Evolutionary conservation across 2,888 invertebrate species (phyloP).

Genomic region (Caenorhabditis sp.): DNA sequence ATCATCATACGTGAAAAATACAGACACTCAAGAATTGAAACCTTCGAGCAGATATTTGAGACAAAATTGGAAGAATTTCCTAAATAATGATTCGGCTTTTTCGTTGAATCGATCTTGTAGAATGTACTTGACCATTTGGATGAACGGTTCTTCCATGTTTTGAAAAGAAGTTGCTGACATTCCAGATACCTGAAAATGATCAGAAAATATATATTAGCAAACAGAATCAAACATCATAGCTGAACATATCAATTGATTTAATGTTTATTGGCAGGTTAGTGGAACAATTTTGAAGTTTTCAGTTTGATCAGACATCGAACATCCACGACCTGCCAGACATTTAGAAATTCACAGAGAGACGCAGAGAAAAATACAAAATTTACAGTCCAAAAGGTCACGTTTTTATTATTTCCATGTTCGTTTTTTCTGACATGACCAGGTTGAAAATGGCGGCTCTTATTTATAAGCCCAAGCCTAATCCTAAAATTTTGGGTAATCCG

Average conservation of each 20-base stretch:
- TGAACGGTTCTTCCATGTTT: constrained; percentile 73
- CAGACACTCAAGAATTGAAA: constrained; percentile 48
- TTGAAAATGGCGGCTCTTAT: too few relatives aligned
- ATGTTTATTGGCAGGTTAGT: background rate
- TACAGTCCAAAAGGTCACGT: too few relatives aligned
- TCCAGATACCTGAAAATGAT: constrained; percentile 53
- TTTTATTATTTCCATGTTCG: too few relatives aligned
- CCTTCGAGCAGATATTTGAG: constrained; percentile 69
- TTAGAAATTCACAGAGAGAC: too few relatives aligned
- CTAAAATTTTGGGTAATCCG: too few relatives aligned
- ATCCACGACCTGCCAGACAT: too few relatives aligned
- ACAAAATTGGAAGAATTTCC: constrained; percentile 71
- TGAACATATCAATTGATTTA: background rate
- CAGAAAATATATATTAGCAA: constrained; percentile 5
- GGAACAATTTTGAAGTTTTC: too few relatives aligned
- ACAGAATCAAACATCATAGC: background rate
- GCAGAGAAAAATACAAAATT: too few relatives aligned
- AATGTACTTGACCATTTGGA: constrained; percentile 68
- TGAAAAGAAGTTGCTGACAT: constrained; percentile 66
- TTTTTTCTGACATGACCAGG: too few relatives aligned
- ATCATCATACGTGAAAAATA: too few relatives aligned
- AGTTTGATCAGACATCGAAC: too few relatives aligned
- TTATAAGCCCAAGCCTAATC: too few relatives aligned
- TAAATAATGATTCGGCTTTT: constrained; percentile 71
- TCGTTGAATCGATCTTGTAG: constrained; percentile 72